A percentile compares a stretch with the other conserved stretches of the same genome.
Conservation (phyloP, 2,113 vertebrate genomes). For the Tetrao urogallus region DNA sequence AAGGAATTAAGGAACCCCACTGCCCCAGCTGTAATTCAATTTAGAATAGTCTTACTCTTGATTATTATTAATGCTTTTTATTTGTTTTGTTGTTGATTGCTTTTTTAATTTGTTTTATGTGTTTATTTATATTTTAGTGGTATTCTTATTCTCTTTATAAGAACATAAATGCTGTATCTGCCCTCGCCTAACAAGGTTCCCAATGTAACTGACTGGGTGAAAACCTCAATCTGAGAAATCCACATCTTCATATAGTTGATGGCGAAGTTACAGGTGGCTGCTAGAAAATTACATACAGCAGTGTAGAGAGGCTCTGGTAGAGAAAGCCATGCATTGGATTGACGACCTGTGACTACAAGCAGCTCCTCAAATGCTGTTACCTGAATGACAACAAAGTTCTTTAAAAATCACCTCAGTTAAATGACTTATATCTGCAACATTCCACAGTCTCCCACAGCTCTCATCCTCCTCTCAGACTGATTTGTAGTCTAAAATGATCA, state of each 20-base stretch:
- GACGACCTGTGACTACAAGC: background rate
- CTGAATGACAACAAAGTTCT: constrained; percentile 16
- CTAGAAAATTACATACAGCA: background rate
- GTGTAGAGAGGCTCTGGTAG: background rate
- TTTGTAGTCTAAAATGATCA: constrained; percentile 48
- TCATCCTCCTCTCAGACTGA: constrained; percentile 4
- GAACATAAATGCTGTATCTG: background rate
- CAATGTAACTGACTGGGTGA: background rate
- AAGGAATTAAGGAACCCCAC: background rate
- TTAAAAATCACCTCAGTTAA: background rate
- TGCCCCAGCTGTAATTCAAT: background rate
- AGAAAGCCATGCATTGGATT: background rate
- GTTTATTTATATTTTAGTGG: background rate
- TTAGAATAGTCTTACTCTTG: background rate
- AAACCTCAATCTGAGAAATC: background rate
- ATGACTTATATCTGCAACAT: background rate
- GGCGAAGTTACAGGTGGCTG: background rate
- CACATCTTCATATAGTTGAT: background rate
- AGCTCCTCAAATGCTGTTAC: background rate
- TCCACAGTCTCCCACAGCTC: background rate
- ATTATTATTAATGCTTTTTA: background rate
- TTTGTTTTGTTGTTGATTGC: background rate
- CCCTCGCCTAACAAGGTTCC: background rate
- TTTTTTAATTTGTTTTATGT: no score
- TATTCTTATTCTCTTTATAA: background rate